A percentile compares a stretch with the other conserved stretches of the same genome.
These are phyloP conservation scores for Myripristis jacobus DNA, from an alignment of 2,797 vertebrate genomes.

Conservation along the genomic window DNA sequence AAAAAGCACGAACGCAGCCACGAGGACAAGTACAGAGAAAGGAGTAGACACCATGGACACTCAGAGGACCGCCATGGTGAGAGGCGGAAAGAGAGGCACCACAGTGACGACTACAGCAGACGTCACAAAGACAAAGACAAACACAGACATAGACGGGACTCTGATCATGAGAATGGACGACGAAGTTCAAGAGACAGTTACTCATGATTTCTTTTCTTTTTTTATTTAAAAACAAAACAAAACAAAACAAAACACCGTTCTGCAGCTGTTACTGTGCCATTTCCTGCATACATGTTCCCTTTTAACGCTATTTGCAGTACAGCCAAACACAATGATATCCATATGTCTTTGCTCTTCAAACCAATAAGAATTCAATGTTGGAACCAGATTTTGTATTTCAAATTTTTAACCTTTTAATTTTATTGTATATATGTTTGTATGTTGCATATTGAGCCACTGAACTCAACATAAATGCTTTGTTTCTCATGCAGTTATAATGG, in stretches of 20 bases:
- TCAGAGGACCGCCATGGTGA: slow-evolving; percentile 85
- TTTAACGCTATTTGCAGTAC: slow-evolving; percentile 61
- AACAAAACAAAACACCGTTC: background rate
- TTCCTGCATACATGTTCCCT: slow-evolving; percentile 52
- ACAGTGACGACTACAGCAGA: slow-evolving; percentile 86
- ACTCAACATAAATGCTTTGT: slow-evolving; percentile 43
- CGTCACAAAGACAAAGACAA: slow-evolving; percentile 83
- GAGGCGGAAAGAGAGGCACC: slow-evolving; percentile 85
- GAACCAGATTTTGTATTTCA: slow-evolving; percentile 47
- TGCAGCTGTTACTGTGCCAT: slow-evolving; percentile 35
- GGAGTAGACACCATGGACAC: slow-evolving; percentile 83
- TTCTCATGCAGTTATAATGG: slow-evolving; percentile 32
- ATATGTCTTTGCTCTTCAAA: slow-evolving; percentile 55
- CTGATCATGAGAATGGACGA: slow-evolving; percentile 83
- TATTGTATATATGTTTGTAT: slow-evolving; percentile 54
- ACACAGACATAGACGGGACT: slow-evolving; percentile 89
- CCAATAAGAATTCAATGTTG: slow-evolving; percentile 45
- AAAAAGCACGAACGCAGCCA: slow-evolving; percentile 73
- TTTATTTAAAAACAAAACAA: slow-evolving; percentile 31
- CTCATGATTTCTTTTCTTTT: slow-evolving; percentile 61
- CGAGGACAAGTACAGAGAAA: slow-evolving; percentile 82
- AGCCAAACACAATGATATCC: slow-evolving; percentile 68
- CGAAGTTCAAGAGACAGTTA: slow-evolving; percentile 82
- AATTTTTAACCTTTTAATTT: slow-evolving; percentile 62
- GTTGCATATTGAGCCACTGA: slow-evolving; percentile 60